These are phyloP conservation scores for Clepsis dumicolana DNA, from an alignment of 2,888 invertebrate species.

Conservation along the genomic window DNA sequence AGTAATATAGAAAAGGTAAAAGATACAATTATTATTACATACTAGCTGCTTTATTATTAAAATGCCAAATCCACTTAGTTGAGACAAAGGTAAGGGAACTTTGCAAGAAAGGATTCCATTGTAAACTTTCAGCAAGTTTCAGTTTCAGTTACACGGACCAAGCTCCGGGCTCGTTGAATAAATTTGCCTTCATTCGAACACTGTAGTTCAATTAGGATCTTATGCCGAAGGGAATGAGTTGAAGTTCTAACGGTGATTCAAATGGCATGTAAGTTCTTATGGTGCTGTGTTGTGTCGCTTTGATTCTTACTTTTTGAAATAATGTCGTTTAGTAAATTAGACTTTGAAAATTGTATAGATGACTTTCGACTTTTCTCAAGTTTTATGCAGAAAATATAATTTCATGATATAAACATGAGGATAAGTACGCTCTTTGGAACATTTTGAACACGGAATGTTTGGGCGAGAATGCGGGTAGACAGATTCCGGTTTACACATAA, in stretches of 20 bases:
- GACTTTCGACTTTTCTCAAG: background rate
- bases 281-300: background rate
- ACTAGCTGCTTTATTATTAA: background rate
- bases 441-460: no score
- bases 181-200: background rate
- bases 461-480: no score
- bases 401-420: no score
- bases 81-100: slow-evolving; percentile 9
- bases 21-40: background rate
- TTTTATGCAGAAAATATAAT: background rate
- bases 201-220: background rate
- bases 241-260: background rate
- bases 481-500: no score
- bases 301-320: background rate
- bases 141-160: background rate
- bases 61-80: background rate
- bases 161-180: background rate
- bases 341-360: background rate
- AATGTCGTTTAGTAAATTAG: background rate
- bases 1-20: no score
- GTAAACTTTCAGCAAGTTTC: slow-evolving; percentile 3
- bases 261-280: background rate
- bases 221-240: background rate
- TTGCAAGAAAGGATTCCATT: background rate
- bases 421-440: no score